Percentiles rank a stretch among this genome's conserved stretches.
These are phyloP conservation scores for Agapornis canus DNA, from an alignment of 2,797 vertebrate species.

Conservation along the genomic window DNA sequence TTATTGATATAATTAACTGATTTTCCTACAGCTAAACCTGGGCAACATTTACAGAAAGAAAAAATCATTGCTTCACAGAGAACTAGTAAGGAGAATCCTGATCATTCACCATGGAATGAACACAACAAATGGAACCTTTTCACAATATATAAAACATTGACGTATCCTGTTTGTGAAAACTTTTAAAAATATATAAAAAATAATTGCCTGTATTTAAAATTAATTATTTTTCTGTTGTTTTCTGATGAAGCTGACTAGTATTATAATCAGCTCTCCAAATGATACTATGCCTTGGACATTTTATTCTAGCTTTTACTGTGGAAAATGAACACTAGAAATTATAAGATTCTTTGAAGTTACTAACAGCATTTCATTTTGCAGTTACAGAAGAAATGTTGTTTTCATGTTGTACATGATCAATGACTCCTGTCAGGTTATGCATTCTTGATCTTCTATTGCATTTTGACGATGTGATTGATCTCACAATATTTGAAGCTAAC, in stretches of 20 bases:
- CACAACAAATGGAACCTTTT: not conserved
- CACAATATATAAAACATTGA: not conserved
- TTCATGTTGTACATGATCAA: not conserved
- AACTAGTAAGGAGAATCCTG: not conserved
- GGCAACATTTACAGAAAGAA: not conserved
- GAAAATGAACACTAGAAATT: slow-evolving; percentile 1
- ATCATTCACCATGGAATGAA: not conserved
- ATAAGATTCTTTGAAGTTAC: not conserved
- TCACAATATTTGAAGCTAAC: not conserved
- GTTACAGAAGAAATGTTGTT: not conserved
- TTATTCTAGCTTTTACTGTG: not conserved
- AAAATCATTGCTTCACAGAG: not conserved
- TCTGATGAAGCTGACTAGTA: not conserved
- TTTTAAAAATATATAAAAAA: not conserved
- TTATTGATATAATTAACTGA: not conserved
- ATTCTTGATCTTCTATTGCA: not conserved
- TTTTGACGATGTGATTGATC: not conserved
- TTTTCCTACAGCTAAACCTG: not conserved
- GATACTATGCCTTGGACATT: not conserved
- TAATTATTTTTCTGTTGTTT: not conserved
- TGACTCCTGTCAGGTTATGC: not conserved
- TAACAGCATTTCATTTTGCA: not conserved
- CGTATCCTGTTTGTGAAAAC: not conserved
- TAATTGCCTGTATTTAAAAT: not conserved
- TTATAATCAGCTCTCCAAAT: not conserved